Base-by-base conservation (phyloP, 2,888 invertebrate species). In the Mythimna impura region DNA sequence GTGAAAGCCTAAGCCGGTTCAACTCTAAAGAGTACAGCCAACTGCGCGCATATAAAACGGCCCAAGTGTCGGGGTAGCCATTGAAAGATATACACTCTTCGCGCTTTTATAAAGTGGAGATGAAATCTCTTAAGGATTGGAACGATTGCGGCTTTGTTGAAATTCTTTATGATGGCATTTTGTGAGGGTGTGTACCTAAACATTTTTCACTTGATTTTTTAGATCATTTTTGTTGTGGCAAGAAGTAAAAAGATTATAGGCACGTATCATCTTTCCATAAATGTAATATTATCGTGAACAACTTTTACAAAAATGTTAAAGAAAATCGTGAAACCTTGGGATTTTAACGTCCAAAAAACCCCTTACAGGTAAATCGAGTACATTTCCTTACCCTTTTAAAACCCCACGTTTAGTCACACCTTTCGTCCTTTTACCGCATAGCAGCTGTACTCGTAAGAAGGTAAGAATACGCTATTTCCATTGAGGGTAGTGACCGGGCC, bases 1-100 rank as follows among this genome's bases (percentile, higher is more conserved):
- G 88, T 91, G 90, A 93, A 93, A 93, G 93, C 91, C 89, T 91
- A 88, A 91, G 90, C 88, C 89, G 89, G 90, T 91, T 91, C 89
- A 88, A 84, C 84, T 89, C 83, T 90, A 87, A 88, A 91, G 89
- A 90, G 88, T 77, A 76, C 80, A 86, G 83, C 82, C 86, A 70
- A 84, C 83, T 83, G 83, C 82, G 82, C 78, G 80, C 76, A 81
- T 86, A 82, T 88, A 88, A 90, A 91, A 91, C 86, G 88, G 88
- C 88, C 78, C 88, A 86, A 83, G 82, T 81, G 87, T 84, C 80
- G 85, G 83, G 72, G 82, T 84, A 84, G 85, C 88, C 82, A 89
- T 92, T 90, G 88, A 91, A 90, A 91, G 89, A 89, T 90, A 91
- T 89, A 88, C 88, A 86, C 88, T 86, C 83, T 82, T 78, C 71